These are phyloP conservation scores for Fragum fragum DNA, from an alignment of 2,888 invertebrate species.

Conservation along the genomic window DNA sequence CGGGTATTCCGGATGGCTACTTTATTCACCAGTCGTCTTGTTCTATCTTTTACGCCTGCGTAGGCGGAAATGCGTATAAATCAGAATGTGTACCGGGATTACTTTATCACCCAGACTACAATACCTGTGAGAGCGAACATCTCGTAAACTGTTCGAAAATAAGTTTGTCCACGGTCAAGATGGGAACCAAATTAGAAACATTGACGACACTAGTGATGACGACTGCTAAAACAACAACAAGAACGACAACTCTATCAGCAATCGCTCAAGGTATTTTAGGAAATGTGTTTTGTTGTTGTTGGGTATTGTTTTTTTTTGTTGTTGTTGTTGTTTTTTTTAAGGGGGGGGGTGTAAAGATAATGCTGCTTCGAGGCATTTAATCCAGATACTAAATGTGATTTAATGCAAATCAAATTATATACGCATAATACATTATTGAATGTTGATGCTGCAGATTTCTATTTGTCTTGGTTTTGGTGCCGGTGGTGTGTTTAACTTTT, in stretches of 20 bases:
- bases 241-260: neutral
- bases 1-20: conserved; percentile 15
- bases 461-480: too few relatives aligned
- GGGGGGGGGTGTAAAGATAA: too few relatives aligned
- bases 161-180: neutral
- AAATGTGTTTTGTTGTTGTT: neutral
- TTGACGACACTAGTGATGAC: neutral
- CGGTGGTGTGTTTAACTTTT: too few relatives aligned
- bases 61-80: conserved; percentile 3
- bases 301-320: too few relatives aligned
- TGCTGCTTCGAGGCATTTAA: too few relatives aligned
- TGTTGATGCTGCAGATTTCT: too few relatives aligned
- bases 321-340: too few relatives aligned
- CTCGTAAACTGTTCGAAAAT: conserved; percentile 9
- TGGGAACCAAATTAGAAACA: neutral
- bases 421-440: too few relatives aligned
- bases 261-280: neutral
- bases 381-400: too few relatives aligned
- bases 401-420: too few relatives aligned
- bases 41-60: conserved; percentile 21
- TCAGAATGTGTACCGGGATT: conserved; percentile 6
- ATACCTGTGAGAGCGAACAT: conserved; percentile 3
- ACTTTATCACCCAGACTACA: neutral
- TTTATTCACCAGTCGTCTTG: conserved; percentile 16
- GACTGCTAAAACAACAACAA: neutral